Percentiles rank a stretch among this genome's conserved stretches.
phyloP scores from a whole-genome alignment of 2,113 vertebrate genomes.

The Callipepla californica region DNA sequence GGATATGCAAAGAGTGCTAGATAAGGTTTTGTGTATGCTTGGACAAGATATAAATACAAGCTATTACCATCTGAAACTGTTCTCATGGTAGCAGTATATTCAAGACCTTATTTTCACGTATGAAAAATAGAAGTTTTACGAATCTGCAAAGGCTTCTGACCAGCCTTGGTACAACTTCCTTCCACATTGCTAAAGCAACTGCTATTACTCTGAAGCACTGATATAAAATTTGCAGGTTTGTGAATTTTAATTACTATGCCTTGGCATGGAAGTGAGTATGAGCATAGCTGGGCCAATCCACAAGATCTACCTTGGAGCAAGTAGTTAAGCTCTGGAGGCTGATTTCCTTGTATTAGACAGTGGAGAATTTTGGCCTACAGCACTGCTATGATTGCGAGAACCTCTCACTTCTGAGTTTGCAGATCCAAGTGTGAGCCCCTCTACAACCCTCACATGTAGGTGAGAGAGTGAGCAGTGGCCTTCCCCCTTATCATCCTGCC shows the following conservation, averaged over 20 bases:
- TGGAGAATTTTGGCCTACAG: fast-evolving
- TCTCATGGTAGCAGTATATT: background rate
- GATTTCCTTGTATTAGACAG: background rate
- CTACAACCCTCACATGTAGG: fast-evolving
- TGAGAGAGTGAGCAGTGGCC: background rate
- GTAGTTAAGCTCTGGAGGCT: background rate
- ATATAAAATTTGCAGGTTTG: background rate
- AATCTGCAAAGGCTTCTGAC: background rate
- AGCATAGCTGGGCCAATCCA: background rate
- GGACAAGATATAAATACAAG: background rate
- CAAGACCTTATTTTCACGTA: background rate
- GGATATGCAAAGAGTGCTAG: background rate
- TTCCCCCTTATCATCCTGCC: background rate
- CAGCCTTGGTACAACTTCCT: background rate
- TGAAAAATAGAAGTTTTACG: background rate
- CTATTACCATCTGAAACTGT: background rate
- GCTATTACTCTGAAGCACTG: background rate
- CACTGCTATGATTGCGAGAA: background rate
- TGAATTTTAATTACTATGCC: background rate
- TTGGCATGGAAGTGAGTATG: background rate
- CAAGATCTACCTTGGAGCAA: background rate
- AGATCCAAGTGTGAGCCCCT: background rate
- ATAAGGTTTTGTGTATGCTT: background rate
- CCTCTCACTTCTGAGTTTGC: background rate
- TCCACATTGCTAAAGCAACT: background rate